Evolutionary conservation across 2,888 invertebrate species (phyloP).

Genomic region (Teleiodes luculella): DNA sequence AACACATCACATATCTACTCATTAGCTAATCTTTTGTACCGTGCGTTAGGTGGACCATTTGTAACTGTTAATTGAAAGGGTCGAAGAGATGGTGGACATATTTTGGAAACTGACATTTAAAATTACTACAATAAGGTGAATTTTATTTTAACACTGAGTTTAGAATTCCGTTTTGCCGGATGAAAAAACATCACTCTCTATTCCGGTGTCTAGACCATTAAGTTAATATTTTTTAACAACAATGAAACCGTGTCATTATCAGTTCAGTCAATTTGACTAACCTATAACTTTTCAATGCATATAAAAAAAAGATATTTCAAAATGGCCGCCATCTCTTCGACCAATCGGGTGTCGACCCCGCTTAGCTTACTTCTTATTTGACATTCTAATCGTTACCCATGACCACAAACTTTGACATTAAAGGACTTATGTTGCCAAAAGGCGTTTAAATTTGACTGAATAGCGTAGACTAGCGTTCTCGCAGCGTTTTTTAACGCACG

Average conservation of each 20-base stretch:
- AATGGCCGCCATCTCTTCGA: neutral
- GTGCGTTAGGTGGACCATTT: conserved; percentile 69
- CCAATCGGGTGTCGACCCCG: neutral
- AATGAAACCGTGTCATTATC: no score
- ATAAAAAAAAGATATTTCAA: no score
- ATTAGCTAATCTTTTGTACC: conserved; percentile 65
- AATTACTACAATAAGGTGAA: neutral
- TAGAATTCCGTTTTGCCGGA: no score
- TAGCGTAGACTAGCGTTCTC: neutral
- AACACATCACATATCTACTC: conserved; percentile 75
- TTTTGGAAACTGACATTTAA: neutral
- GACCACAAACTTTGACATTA: conserved; percentile 22
- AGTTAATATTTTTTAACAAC: no score
- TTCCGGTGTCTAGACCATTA: no score
- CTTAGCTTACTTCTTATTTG: conserved; percentile 13
- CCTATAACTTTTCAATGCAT: no score
- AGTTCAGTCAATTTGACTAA: no score
- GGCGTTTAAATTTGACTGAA: conserved; percentile 25
- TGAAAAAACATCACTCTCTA: no score
- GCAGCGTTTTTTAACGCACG: conserved; percentile 2
- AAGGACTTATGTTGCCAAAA: conserved; percentile 27
- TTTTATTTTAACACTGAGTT: no score
- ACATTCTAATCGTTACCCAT: conserved; percentile 9
- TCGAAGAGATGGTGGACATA: neutral
- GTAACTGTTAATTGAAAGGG: conserved; percentile 7